These are phyloP conservation scores for Trachelus tabidus DNA, from an alignment of 2,888 invertebrate species.

Conservation along the genomic window DNA sequence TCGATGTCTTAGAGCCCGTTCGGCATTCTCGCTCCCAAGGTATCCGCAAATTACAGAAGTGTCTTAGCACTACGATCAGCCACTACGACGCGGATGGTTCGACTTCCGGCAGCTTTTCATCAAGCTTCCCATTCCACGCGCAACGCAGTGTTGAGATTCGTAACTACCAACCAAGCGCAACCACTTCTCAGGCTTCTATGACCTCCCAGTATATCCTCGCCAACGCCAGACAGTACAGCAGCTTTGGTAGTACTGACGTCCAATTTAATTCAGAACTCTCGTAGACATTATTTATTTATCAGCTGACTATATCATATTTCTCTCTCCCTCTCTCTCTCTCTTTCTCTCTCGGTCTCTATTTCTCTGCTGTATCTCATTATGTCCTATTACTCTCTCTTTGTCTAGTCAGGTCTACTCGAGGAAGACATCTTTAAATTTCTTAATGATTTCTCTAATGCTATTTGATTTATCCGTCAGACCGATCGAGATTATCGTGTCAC, in stretches of 20 bases:
- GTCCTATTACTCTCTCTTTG: background rate
- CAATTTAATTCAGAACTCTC: constrained; percentile 44
- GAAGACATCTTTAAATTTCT: background rate
- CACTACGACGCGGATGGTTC: constrained; percentile 77
- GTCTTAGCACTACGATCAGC: constrained; percentile 85
- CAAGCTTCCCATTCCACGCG: constrained; percentile 54
- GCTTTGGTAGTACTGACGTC: constrained; percentile 93
- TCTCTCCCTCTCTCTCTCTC: background rate
- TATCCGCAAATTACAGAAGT: constrained; percentile 93
- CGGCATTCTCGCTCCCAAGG: constrained; percentile 94
- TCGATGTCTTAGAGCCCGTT: constrained; percentile 68
- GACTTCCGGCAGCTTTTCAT: constrained; percentile 62
- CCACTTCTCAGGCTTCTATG: constrained; percentile 63
- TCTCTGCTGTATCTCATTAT: no score
- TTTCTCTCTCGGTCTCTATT: background rate
- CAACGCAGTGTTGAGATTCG: constrained; percentile 62
- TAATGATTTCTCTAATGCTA: background rate
- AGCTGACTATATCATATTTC: constrained; percentile 32
- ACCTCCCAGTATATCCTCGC: constrained; percentile 64
- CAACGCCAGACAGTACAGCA: constrained; percentile 91
- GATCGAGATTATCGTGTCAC: background rate
- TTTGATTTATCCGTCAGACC: background rate
- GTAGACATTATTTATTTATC: constrained; percentile 28
- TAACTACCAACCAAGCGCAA: constrained; percentile 70
- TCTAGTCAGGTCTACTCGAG: background rate